Evolutionary conservation across 30 jellyfish, hydroid and myxozoan genomes (phyloP), one percentile per base, ranked within the genome.

Genomic region (Aurelia aurita): DNA sequence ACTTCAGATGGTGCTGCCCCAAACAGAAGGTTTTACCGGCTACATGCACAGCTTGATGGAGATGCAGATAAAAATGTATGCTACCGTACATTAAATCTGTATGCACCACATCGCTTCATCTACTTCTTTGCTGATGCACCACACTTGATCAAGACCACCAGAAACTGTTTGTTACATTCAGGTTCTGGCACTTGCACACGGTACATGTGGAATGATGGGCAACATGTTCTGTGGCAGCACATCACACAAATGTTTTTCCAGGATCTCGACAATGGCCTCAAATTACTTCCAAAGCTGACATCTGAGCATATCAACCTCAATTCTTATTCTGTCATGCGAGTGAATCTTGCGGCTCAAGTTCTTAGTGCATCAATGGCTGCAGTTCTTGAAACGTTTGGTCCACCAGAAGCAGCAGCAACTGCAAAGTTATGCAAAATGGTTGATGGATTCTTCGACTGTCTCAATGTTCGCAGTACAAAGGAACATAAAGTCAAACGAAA

Each of bases 171-270:
- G 39, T 21, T 23, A 3, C 64, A 57, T 70, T 70, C 85, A n/a
- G 94, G 90, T 45, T 25, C 85, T 16, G 86, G 90, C 44, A 57
- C 86, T 28, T 20, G 87, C 54, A 71, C 95, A 58, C 25, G 95
- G 63, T 81, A 34, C 86, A 80, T 89, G 97, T 89, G 97, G 97
- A 81, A 89, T 69, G 90, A 72, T 82, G 97, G 97, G 18, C 84
- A 23, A 3, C 59, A 34, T 67, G 53, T 88, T 57, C 74, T 77
- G 31, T 87, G 96, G 92, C 27, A 55, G 32, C 96, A 87, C 66
- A 79, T 77, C 19, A 22, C 92, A 16, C 87, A 87, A n/a, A 32
- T 79, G 44, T 77, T 54, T 61, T 44, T 58, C 32, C 72, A 87
- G 28, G 92, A 77, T 59, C 71, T 46, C 15, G 92, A 77, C 18